These are phyloP conservation scores for Notamacropus eugenii DNA, from an alignment of 2,797 vertebrate genomes.

Conservation along the genomic window DNA sequence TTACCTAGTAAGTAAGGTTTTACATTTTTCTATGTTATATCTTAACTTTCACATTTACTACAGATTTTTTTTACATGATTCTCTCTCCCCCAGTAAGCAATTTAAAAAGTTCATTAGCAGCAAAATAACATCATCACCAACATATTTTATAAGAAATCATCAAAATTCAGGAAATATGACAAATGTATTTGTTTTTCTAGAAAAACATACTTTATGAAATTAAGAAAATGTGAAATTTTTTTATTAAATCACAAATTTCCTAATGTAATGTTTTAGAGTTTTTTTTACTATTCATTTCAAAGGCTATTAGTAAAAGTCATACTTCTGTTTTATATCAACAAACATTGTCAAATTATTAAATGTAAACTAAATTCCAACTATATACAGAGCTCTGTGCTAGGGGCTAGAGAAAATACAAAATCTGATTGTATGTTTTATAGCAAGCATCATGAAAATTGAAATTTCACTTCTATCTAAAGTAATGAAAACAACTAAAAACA, in stretches of 20 bases:
- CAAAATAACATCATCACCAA: background rate
- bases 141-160: background rate
- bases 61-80: conserved; percentile 11
- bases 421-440: background rate
- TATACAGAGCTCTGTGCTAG: background rate
- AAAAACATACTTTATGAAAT: background rate
- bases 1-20: conserved; percentile 24
- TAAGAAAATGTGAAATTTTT: background rate
- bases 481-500: conserved; percentile 38
- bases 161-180: background rate
- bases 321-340: background rate
- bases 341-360: background rate
- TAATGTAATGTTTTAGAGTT: background rate
- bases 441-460: background rate
- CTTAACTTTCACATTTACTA: conserved; percentile 28
- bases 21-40: background rate
- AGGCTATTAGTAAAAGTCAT: background rate
- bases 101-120: background rate
- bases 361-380: background rate
- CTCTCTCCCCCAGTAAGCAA: background rate
- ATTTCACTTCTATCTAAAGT: conserved; percentile 6
- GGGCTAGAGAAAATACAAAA: background rate
- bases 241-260: background rate
- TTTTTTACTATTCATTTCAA: background rate
- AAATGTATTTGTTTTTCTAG: background rate